These are phyloP conservation scores for Gasteruption jaculator DNA, from an alignment of 2,888 invertebrate species.

Conservation along the genomic window DNA sequence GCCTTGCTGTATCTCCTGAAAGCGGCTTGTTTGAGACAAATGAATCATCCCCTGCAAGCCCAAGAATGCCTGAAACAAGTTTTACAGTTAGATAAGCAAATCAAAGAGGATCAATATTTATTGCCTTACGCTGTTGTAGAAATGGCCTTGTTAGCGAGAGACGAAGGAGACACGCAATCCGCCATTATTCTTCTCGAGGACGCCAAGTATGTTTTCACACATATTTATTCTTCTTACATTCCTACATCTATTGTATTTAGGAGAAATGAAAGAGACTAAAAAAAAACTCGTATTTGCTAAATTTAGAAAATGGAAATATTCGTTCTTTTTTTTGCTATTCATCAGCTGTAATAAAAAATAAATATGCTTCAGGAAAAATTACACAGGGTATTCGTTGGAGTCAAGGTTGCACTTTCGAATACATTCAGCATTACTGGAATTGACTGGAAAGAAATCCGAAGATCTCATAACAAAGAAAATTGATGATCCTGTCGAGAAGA, in stretches of 20 bases:
- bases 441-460: conserved; percentile 44
- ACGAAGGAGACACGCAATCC: conserved; percentile 63
- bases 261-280: too few species aligned
- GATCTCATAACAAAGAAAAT: conserved; percentile 24
- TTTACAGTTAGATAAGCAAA: conserved; percentile 63
- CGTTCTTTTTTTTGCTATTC: not conserved
- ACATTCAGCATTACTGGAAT: conserved; percentile 65
- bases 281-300: not conserved
- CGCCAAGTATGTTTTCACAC: conserved; percentile 74
- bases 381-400: conserved; percentile 81
- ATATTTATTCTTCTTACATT: conserved; percentile 6
- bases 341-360: conserved; percentile 14
- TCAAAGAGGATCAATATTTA: conserved; percentile 79
- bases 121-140: conserved; percentile 84
- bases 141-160: conserved; percentile 73
- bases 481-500: conserved; percentile 10
- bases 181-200: conserved; percentile 73
- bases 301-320: not conserved
- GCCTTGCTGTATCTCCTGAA: conserved; percentile 74
- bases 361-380: conserved; percentile 69
- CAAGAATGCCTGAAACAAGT: conserved; percentile 67
- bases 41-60: conserved; percentile 74
- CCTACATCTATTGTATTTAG: too few species aligned
- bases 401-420: conserved; percentile 86
- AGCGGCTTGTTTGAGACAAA: conserved; percentile 76